These are phyloP conservation scores for Gastrophryne carolinensis DNA, from an alignment of 2,797 vertebrate species.

Conservation along the genomic window DNA sequence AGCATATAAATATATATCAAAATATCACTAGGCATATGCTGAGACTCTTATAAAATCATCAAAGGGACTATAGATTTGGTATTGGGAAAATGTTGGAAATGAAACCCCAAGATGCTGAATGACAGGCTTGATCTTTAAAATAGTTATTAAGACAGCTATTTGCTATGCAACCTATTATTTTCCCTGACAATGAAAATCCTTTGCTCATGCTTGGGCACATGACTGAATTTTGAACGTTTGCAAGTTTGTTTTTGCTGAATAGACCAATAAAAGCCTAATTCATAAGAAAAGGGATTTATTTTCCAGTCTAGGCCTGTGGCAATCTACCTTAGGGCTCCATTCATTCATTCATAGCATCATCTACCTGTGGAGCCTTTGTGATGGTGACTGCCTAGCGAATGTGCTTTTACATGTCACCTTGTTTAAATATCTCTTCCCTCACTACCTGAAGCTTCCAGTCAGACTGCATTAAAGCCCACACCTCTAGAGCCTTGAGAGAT, in stretches of 20 bases:
- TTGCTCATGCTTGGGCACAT: conserved; percentile 50
- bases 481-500: conserved; percentile 50
- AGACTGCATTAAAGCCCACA: conserved; percentile 48
- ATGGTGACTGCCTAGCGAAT: conserved; percentile 39
- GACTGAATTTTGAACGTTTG: conserved; percentile 38
- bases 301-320: conserved; percentile 53
- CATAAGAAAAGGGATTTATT: conserved; percentile 38
- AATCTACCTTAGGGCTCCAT: conserved; percentile 42
- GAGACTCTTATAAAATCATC: conserved; percentile 36
- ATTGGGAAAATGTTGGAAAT: conserved; percentile 42
- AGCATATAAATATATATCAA: no score
- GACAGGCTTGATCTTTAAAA: conserved; percentile 45
- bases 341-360: conserved; percentile 43
- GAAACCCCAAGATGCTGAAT: conserved; percentile 22
- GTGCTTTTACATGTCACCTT: conserved; percentile 51
- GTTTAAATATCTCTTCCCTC: conserved; percentile 48
- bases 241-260: conserved; percentile 50
- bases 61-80: conserved; percentile 23
- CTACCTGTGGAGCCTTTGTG: conserved; percentile 44
- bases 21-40: not conserved
- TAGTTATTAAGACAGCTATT: conserved; percentile 51
- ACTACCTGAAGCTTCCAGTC: conserved; percentile 38
- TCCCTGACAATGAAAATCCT: conserved; percentile 48
- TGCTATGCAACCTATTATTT: conserved; percentile 53
- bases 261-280: conserved; percentile 54